Evolutionary conservation across 1,140 invertebrate genomes (phyloP), one percentile per base, ranked within the genome.

Genomic region (Gonioctena quinquepunctata): DNA sequence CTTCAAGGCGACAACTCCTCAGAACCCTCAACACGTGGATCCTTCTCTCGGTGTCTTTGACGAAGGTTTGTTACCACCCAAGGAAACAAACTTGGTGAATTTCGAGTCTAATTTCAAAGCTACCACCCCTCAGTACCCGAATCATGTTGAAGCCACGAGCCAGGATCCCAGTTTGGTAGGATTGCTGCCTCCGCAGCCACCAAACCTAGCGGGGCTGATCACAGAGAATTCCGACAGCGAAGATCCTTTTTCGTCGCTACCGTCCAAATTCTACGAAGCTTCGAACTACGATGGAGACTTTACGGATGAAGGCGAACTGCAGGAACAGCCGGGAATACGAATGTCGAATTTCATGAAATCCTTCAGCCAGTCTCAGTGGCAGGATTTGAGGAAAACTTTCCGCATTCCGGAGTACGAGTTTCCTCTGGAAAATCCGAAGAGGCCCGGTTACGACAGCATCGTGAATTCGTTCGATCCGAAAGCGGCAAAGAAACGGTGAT

Each of bases 371-470:
- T 71, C 77, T 57, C 73, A 79, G 28, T 73, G 78, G 76, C 76
- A 78, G 50, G 70, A 79, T 63, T 59, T 83, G 18, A 70, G 79
- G 64, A 66, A 78, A 23, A 67, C 74, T 16, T 80, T 80, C 62
- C 72, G 77, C 5, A 82, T 83, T 33, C 82, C 82, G 5, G 81
- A 83, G 59, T 81, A 79, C 54, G 76, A 82, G 23, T 83, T 83
- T 71, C 82, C 82, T n/a, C 48, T 65, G 16, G 62, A 65, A n/a
- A 48, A 65, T n/a, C 42, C 62, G 4, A 65, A 33, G 18, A 65
- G 62, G n/a, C 62, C 62, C 3, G 52, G 62, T 52, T 65, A 65
- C 16, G 48, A 65, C 11, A 65, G 62, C 19, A 23, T 65, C n/a
- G 48, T 52, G 19, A 65, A 65, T 16, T 65, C 62, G 13, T 67